Percentiles rank a stretch among this genome's conserved stretches.
Conservation (phyloP, 2,113 vertebrate species). For the Tyrannus savana region DNA sequence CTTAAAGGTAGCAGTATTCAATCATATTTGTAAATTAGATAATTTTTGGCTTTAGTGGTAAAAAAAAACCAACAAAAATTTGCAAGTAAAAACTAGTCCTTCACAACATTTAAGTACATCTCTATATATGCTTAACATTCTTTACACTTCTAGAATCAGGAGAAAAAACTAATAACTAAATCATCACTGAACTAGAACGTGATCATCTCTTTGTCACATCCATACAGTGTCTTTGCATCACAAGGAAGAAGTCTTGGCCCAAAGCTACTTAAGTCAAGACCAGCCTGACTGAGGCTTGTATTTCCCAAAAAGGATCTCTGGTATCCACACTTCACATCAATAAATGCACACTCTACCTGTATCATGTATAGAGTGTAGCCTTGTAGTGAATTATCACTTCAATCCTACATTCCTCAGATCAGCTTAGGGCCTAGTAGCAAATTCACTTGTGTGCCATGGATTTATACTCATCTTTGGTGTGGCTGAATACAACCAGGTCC, state of each 20-base stretch:
- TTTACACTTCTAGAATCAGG: not conserved
- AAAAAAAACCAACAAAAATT: not conserved
- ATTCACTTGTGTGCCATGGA: not conserved
- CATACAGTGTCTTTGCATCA: too few relatives aligned
- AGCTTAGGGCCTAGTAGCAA: not conserved
- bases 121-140: not conserved
- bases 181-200: not conserved
- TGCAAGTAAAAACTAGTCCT: not conserved
- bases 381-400: not conserved
- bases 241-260: not conserved
- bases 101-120: not conserved
- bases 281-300: not conserved
- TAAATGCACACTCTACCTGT: not conserved
- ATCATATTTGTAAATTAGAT: not conserved
- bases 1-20: not conserved
- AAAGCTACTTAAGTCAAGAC: not conserved
- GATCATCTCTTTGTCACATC: not conserved
- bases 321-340: not conserved
- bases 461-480: not conserved
- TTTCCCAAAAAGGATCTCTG: not conserved
- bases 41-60: not conserved
- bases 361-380: fast-evolving
- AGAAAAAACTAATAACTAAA: not conserved
- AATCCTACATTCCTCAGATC: not conserved
- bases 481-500: not conserved